Conservation (phyloP, 2,888 invertebrate species). For the Campaea margaritaria region DNA sequence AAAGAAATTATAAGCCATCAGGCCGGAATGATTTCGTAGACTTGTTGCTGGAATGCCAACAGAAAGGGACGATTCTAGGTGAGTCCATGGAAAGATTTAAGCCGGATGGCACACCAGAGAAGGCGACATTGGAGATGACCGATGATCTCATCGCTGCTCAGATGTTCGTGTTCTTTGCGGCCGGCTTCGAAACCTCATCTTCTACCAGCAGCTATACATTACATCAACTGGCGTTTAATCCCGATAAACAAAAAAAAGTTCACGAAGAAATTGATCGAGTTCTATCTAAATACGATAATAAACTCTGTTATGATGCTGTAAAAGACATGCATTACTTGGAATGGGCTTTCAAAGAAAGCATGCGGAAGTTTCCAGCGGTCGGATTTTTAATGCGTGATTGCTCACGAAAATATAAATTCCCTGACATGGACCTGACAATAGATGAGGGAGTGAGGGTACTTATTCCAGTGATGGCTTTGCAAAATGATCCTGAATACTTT, state of each 20-base stretch:
- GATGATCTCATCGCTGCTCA: slow-evolving; percentile 58
- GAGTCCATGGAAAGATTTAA: slow-evolving; percentile 59
- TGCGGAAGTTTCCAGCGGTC: slow-evolving; percentile 65
- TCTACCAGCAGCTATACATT: slow-evolving; percentile 63
- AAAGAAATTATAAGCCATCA: slow-evolving; percentile 58
- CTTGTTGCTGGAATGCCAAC: slow-evolving; percentile 56
- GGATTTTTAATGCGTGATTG: slow-evolving; percentile 59
- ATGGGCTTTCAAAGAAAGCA: slow-evolving; percentile 61
- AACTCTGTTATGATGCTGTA: slow-evolving; percentile 60
- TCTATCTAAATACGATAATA: slow-evolving; percentile 50
- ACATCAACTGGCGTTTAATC: slow-evolving; percentile 62
- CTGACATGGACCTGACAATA: slow-evolving; percentile 54
- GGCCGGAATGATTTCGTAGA: slow-evolving; percentile 65
- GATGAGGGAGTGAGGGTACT: slow-evolving; percentile 57
- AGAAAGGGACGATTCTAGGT: slow-evolving; percentile 54
- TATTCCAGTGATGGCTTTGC: slow-evolving; percentile 62
- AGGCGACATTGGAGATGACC: slow-evolving; percentile 51
- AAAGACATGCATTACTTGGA: slow-evolving; percentile 63
- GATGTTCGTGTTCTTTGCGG: slow-evolving; percentile 63
- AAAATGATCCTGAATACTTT: slow-evolving; percentile 62
- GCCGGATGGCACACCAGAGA: slow-evolving; percentile 54
- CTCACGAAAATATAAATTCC: slow-evolving; percentile 55
- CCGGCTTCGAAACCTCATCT: slow-evolving; percentile 66
- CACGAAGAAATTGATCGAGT: slow-evolving; percentile 43
- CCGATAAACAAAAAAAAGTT: slow-evolving; percentile 54